Evolutionary conservation across 1,140 invertebrate species (phyloP), one percentile per base, ranked within the genome.

Genomic region (Lasioglossum baleicum): DNA sequence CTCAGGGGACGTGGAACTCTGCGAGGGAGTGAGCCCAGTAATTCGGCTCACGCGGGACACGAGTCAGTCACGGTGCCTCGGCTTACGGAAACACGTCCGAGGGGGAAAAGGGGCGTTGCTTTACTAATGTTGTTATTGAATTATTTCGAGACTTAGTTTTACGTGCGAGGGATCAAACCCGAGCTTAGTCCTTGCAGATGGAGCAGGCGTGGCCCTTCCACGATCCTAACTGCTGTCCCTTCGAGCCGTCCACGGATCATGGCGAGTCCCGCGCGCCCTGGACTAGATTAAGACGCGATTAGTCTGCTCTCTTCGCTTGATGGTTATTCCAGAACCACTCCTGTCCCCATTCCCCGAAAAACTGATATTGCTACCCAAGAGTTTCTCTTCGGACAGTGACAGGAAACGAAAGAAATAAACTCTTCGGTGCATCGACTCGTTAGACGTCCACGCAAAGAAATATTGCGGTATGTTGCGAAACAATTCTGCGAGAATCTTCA

Each of bases 101-200:
- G 72, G 79, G 53, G 63, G 56, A 69, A 48, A 60, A 5, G 83
- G 70, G 73, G 83, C 80, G 88, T 83, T 75, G 83, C 83, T 83
- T 83, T 85, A 81, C 86, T 90, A 88, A 90, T 88, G 81, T 82
- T 83, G 89, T 92, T 91, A 92, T 91, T 92, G 85, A 92, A 92
- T 92, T 91, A 92, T 92, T 91, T 88, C 86, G 87, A 90, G 89
- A 90, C 88, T 91, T 88, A 89, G 89, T 90, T 91, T 91, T 89
- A 88, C 86, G 86, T 81, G 83, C 69, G 78, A 75, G 90, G 88
- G 85, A 89, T 87, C 83, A 85, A 88, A 84, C 84, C 75, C 69
- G 56, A 83, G 90, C 87, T 90, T 89, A 87, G 87, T 77, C 81
- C 80, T 67, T 83, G 83, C 88, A 89, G 90, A 92, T 91, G 90